Evolutionary conservation across 2,888 invertebrate genomes (phyloP).

Genomic region (Euplagia quadripunctaria): DNA sequence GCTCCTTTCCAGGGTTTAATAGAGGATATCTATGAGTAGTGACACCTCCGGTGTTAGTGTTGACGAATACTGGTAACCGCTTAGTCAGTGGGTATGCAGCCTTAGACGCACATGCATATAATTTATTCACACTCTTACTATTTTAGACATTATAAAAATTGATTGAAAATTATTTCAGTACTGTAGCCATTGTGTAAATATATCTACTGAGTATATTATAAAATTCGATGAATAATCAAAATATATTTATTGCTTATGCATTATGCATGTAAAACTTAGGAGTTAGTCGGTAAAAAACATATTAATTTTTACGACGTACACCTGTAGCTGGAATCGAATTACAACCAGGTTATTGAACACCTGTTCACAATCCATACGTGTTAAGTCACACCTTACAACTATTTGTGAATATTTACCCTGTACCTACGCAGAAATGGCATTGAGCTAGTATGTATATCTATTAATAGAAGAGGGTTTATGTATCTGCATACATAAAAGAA

Average conservation of each 20-base stretch:
- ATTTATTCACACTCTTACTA: too few species aligned
- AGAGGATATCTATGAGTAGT: too few species aligned
- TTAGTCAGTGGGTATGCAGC: too few species aligned
- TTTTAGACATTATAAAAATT: too few species aligned
- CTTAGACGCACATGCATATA: too few species aligned
- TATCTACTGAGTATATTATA: neutral
- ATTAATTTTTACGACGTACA: constrained; percentile 53
- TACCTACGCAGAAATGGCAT: neutral
- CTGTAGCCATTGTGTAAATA: too few species aligned
- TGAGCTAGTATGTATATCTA: neutral
- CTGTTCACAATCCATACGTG: constrained; percentile 59
- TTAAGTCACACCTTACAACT: constrained; percentile 10
- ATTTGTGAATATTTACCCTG: neutral
- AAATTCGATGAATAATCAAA: constrained; percentile 34
- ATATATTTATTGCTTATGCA: constrained; percentile 29
- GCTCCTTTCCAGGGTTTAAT: too few species aligned
- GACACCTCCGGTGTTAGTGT: too few species aligned
- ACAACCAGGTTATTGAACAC: constrained; percentile 67
- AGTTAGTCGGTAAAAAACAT: constrained; percentile 27
- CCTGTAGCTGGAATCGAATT: constrained; percentile 72
- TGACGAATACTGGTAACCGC: too few species aligned
- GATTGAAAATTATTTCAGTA: too few species aligned
- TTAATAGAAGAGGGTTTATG: neutral
- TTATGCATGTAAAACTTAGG: constrained; percentile 26
- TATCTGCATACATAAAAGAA: neutral